A percentile compares a stretch with the other conserved stretches of the same genome.
Evolutionary conservation across 2,888 invertebrate species (phyloP).

Genomic region (Sesia bembeciformis): DNA sequence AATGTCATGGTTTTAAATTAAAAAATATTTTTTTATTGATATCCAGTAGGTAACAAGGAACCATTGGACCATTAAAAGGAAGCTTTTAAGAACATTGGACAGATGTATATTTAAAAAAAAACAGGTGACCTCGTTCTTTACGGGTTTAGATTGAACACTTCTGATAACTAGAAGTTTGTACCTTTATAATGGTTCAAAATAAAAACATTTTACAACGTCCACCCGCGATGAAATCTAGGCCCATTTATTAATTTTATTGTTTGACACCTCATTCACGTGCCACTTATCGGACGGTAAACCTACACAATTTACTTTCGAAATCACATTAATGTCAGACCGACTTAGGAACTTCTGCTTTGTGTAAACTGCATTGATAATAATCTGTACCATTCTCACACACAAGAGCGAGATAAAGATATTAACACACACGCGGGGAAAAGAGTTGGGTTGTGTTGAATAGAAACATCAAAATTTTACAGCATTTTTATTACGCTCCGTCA

Average conservation of each 20-base stretch:
- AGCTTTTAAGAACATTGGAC: no score
- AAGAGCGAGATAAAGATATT: slow-evolving; percentile 25
- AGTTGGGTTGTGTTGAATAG: slow-evolving; percentile 51
- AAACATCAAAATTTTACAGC: slow-evolving; percentile 75
- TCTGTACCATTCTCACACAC: slow-evolving; percentile 55
- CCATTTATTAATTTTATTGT: slow-evolving; percentile 65
- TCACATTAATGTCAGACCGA: slow-evolving; percentile 66
- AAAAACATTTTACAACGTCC: slow-evolving; percentile 2
- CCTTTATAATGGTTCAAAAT: no score
- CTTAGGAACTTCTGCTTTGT: slow-evolving; percentile 68
- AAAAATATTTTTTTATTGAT: no score
- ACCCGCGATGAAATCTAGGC: slow-evolving; percentile 34
- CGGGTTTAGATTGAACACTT: no score
- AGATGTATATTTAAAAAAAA: no score
- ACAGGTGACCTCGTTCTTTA: no score
- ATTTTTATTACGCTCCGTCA: slow-evolving; percentile 65
- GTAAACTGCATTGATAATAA: slow-evolving; percentile 75
- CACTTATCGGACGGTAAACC: slow-evolving; percentile 60
- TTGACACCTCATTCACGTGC: slow-evolving; percentile 61
- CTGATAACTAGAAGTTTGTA: no score
- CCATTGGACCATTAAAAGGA: no score
- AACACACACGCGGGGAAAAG: slow-evolving; percentile 15
- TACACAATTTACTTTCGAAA: slow-evolving; percentile 67
- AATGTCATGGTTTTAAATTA: no score
- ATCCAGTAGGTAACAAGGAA: no score